Evolutionary conservation across 2,888 invertebrate genomes (phyloP).

Genomic region (Tachina fera): DNA sequence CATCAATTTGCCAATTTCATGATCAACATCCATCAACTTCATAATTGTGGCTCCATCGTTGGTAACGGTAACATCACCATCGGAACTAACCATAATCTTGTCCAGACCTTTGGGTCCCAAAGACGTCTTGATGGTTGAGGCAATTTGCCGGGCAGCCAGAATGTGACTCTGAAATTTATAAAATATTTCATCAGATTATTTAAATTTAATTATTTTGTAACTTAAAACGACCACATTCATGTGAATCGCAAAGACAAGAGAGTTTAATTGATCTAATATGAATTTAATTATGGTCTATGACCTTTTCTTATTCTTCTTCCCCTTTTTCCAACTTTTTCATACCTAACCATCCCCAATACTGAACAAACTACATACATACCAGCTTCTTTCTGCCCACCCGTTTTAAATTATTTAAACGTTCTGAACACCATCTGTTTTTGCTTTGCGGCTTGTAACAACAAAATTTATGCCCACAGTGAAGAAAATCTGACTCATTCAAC

Average conservation of each 20-base stretch:
- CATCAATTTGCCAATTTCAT: conserved; percentile 98
- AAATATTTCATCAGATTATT: not conserved
- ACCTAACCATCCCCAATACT: not conserved
- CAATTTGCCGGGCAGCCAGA: conserved; percentile 96
- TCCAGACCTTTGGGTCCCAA: conserved; percentile 98
- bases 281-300: no score
- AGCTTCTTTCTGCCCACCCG: conserved; percentile 3
- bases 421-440: conserved; percentile 43
- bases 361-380: no score
- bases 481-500: conserved; percentile 73
- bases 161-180: conserved; percentile 93
- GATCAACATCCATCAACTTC: conserved; percentile 99
- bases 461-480: not conserved
- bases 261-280: no score
- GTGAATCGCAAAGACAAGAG: no score
- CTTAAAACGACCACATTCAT: no score
- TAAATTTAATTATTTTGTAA: no score
- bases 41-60: conserved; percentile 99
- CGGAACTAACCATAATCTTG: conserved; percentile 98
- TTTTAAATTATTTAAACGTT: not conserved
- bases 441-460: conserved; percentile 9
- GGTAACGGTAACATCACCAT: conserved; percentile 98
- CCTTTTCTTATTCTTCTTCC: no score
- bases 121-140: conserved; percentile 94
- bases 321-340: not conserved